Base-by-base conservation (phyloP, 1,140 invertebrate species). In the Drosophila nigrodunni region DNA sequence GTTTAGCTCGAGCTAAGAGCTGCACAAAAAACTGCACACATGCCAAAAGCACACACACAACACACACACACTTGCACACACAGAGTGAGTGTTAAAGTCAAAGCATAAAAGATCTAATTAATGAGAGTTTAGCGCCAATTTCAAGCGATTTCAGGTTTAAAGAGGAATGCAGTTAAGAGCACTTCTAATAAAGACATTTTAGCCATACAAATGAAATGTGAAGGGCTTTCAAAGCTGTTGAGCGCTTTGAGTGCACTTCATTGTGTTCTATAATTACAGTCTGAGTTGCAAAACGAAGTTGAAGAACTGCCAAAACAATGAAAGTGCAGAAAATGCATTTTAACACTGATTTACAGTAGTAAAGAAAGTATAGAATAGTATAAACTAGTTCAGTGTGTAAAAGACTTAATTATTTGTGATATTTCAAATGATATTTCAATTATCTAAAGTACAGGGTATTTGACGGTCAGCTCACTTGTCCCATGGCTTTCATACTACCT, bases 21-120 rank as follows among this genome's bases (percentile, higher is more conserved):
- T 49, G 13, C 6, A 49, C 10, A 49, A 49, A 4, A 9, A 13
- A 52, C 41, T 13, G 11, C 41, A 39, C 52, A 55, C 52, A 39
- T 25, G 10, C 59, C 41, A 43, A 5, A n/a, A 11, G 18, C 52
- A 55, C 35, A 21, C 13, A 11, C 44, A 43, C 41, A 39, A 55
- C 34, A 39, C 11, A 6, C 34, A 0, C n/a, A 35, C 30, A 50
- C 35, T 25, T 15, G 7, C 21, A 69, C 25, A 47, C 46, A 62
- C 3, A 30, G 3, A 30, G 25, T 30, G 18, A 30, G 21, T 60
- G 55, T 49, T 49, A 49, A 49, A 34, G 46, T 9, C 11, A 35
- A 9, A 21, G 46, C 43, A 64, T 61, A 69, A 70, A 44, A 30
- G 39, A 54, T 47, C 21, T 46, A 70, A 64, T 70, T 70, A 64